phyloP scores from a whole-genome alignment of 2,888 invertebrate species.

The Protophormia terraenovae region DNA sequence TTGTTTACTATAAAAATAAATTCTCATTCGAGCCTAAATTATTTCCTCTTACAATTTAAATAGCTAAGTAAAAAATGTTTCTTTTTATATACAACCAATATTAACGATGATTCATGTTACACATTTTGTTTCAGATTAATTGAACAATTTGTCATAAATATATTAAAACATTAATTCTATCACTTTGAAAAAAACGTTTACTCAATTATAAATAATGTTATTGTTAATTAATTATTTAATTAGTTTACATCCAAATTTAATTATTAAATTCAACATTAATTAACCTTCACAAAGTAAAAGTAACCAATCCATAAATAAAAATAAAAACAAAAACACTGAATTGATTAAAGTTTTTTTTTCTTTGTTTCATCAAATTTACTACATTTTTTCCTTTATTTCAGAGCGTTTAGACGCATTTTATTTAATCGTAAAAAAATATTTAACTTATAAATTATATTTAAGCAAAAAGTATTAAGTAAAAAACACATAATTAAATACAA shows the following conservation, averaged over 20 bases:
- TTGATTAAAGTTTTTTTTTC: constrained; percentile 17
- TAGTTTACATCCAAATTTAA: neutral
- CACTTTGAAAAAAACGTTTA: neutral
- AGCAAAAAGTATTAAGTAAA: constrained; percentile 66
- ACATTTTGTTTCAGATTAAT: too few species aligned
- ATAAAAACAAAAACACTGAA: neutral
- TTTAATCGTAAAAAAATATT: constrained; percentile 75
- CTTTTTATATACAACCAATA: neutral
- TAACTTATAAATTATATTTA: constrained; percentile 67
- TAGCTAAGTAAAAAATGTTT: neutral
- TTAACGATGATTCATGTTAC: neutral
- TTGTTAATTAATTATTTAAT: neutral
- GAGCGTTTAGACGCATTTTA: constrained; percentile 77
- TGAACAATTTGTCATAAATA: neutral
- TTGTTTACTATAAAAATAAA: too few species aligned
- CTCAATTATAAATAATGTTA: neutral
- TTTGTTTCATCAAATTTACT: constrained; percentile 73
- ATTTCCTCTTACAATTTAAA: too few species aligned
- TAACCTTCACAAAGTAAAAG: constrained; percentile 4
- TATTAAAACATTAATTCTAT: neutral
- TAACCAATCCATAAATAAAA: neutral
- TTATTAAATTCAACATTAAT: neutral
- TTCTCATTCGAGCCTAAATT: too few species aligned
- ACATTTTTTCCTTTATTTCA: constrained; percentile 75
- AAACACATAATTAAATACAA: constrained; percentile 49